Conservation (phyloP, 1,140 invertebrate species). For the Drosophila elegans region DNA sequence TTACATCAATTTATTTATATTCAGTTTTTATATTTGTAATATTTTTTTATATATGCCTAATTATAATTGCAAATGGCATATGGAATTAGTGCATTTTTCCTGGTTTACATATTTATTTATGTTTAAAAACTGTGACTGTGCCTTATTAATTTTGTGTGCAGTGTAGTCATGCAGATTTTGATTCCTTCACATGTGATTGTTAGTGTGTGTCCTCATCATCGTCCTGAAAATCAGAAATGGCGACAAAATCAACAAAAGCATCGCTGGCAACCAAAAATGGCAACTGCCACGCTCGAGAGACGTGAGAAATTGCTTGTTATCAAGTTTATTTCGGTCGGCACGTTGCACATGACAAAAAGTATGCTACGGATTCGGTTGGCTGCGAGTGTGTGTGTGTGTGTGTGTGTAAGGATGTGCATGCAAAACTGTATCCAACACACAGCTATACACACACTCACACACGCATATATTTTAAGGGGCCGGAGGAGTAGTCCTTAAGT, state of each 20-base stretch:
- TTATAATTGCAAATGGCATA: too few species aligned
- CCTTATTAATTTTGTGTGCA: neutral
- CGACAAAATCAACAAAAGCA: constrained; percentile 22
- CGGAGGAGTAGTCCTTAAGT: constrained; percentile 54
- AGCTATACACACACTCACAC: neutral
- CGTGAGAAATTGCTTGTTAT: constrained; percentile 83
- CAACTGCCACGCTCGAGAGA: constrained; percentile 64
- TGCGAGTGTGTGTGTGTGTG: constrained; percentile 21
- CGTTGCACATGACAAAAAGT: constrained; percentile 76
- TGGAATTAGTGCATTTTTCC: too few species aligned
- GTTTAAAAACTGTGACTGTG: neutral
- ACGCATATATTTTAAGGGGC: constrained; percentile 1
- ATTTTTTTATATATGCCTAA: too few species aligned
- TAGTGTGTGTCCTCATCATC: constrained; percentile 14
- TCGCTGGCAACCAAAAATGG: constrained; percentile 43
- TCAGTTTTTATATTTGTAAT: too few species aligned
- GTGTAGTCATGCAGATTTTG: constrained; percentile 11
- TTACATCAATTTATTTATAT: too few species aligned
- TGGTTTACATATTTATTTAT: too few species aligned
- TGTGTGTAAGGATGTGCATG: constrained; percentile 35
- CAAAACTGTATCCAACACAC: constrained; percentile 44
- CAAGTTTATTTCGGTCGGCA: constrained; percentile 80
- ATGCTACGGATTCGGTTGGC: constrained; percentile 51
- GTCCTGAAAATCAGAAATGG: constrained; percentile 8
- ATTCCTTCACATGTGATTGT: constrained; percentile 19